Evolutionary conservation across 2,113 vertebrate genomes (phyloP), one percentile per base, ranked within the genome.

Genomic region (Callorhinus ursinus): DNA sequence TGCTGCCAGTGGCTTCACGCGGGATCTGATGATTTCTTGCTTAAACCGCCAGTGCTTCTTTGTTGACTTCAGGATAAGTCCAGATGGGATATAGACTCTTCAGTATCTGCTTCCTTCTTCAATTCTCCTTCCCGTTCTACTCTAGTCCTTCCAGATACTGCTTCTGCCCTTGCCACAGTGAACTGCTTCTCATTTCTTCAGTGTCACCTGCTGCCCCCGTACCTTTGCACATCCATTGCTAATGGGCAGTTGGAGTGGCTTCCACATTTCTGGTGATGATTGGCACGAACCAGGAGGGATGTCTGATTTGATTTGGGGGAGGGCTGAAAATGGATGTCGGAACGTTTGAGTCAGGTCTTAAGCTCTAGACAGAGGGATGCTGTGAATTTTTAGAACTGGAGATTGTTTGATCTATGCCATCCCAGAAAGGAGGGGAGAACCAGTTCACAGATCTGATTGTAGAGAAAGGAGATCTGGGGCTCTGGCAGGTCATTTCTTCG

Each of bases 21-120:
- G 22, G 11, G 61, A 10, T 19, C 10, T 18, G n/a, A 49, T 39
- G 5, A 0, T 49, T 69, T 74, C 51, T 74, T n/a, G 21, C 51
- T 79, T 61, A 63, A 63, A 59, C 18, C 33, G 24, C 14, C 15
- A 8, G 5, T 1, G 1, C 33, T 49, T 69, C 57, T 76, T 61
- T 0, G 4, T 1, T 49, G 16, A n/a, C 31, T 26, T 69, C 4
- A 42, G 28, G 28, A 0, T 31, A 22, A 6, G 18, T 59, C 61
- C 63, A 24, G 11, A 10, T 15, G 24, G 65, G 39, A 77, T n/a
- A n/a, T 7, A 22, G 18, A 5, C 13, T 11, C 61, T 67, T 24
- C 14, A 18, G n/a, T 31, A 33, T 88, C 80, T 76, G 10, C 13
- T 83, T 79, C 14, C 72, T 57, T 7, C 61, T 72, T 22, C n/a